These are phyloP conservation scores for Sebastes jordani DNA, from an alignment of 2,797 vertebrate genomes.

Conservation along the genomic window DNA sequence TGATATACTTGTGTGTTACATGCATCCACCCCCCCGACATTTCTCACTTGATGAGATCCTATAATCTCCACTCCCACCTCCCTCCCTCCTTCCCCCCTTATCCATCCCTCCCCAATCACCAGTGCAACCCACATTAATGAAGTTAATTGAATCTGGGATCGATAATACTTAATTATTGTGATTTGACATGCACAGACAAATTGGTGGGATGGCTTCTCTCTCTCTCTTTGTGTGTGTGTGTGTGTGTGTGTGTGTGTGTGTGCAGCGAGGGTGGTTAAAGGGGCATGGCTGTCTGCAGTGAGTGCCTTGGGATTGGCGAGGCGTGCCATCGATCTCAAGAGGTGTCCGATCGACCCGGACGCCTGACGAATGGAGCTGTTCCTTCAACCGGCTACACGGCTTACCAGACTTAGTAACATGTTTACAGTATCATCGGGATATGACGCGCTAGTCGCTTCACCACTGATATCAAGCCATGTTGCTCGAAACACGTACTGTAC, in stretches of 20 bases:
- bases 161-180: slow-evolving; percentile 99
- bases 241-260: slow-evolving; percentile 2
- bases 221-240: too few species aligned
- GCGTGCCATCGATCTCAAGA: slow-evolving; percentile 89
- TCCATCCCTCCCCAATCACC: slow-evolving; percentile 65
- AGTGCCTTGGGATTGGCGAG: slow-evolving; percentile 79
- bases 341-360: slow-evolving; percentile 89
- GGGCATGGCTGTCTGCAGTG: slow-evolving; percentile 72
- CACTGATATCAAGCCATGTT: not conserved
- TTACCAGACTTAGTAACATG: slow-evolving; percentile 82
- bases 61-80: slow-evolving; percentile 55
- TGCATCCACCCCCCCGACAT: not conserved
- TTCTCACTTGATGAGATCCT: slow-evolving; percentile 58
- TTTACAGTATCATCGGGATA: slow-evolving; percentile 76
- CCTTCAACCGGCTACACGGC: slow-evolving; percentile 84
- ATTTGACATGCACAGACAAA: slow-evolving; percentile 98
- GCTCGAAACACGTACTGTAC: not conserved
- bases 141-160: slow-evolving; percentile 99
- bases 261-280: slow-evolving; percentile 79
- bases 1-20: not conserved
- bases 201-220: slow-evolving; percentile 83
- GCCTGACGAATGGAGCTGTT: slow-evolving; percentile 89
- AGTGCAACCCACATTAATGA: slow-evolving; percentile 95
- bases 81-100: slow-evolving; percentile 23
- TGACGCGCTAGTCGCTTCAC: slow-evolving; percentile 1